phyloP scores from a whole-genome alignment of 2,797 vertebrate genomes.

The Tenualosa thibaudeaui region DNA sequence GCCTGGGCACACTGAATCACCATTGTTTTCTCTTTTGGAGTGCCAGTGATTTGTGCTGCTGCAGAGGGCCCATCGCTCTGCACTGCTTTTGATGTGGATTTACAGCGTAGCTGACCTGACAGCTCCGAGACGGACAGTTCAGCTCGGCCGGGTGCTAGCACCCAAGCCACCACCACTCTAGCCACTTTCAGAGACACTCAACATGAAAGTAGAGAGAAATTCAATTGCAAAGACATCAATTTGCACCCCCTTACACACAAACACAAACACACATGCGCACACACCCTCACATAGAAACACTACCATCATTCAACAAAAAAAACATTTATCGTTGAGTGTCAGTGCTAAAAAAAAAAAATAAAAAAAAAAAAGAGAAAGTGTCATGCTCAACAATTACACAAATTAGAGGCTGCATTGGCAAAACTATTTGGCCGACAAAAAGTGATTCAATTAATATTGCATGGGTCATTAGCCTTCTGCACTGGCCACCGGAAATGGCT shows the following conservation, averaged over 20 bases:
- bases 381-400: constrained; percentile 65
- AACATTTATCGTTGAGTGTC: background rate
- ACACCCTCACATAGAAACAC: background rate
- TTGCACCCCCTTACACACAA: background rate
- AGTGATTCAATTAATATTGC: constrained; percentile 73
- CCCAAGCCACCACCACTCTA: background rate
- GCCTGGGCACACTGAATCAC: constrained; percentile 55
- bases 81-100: constrained; percentile 58
- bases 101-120: constrained; percentile 45
- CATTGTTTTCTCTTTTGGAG: constrained; percentile 57
- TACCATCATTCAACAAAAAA: constrained; percentile 33
- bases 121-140: background rate
- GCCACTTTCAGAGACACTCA: background rate
- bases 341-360: background rate
- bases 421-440: constrained; percentile 69
- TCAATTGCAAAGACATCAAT: constrained; percentile 4
- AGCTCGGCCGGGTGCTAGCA: background rate
- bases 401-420: constrained; percentile 70
- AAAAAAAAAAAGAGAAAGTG: constrained; percentile 30
- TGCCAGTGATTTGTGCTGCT: constrained; percentile 57
- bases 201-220: background rate
- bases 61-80: constrained; percentile 61
- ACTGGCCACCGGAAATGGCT: constrained; percentile 55
- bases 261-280: background rate
- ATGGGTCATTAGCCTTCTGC: constrained; percentile 69